These are phyloP conservation scores for Tetrapedia diversipes DNA, from an alignment of 2,888 invertebrate genomes.

Conservation along the genomic window DNA sequence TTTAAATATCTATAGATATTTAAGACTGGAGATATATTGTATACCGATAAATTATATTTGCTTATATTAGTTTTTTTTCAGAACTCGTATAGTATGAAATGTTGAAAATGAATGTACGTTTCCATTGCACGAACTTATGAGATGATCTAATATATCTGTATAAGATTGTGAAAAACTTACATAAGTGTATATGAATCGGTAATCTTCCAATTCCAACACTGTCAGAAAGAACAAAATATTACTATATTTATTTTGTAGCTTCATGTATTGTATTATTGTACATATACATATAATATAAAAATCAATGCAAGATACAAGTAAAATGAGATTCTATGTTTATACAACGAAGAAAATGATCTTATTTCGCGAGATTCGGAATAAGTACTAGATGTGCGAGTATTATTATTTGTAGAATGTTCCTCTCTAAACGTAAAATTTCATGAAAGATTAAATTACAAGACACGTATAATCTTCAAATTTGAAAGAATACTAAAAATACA, in stretches of 20 bases:
- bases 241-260: slow-evolving; percentile 59
- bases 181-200: slow-evolving; percentile 57
- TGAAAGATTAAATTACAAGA: slow-evolving; percentile 12
- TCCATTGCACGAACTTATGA: no score
- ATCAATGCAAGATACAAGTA: slow-evolving; percentile 42
- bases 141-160: no score
- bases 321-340: slow-evolving; percentile 56
- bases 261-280: slow-evolving; percentile 60
- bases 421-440: slow-evolving; percentile 8
- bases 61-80: no score
- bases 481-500: slow-evolving; percentile 4
- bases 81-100: no score
- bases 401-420: slow-evolving; percentile 32
- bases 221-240: slow-evolving; percentile 39
- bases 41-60: no score
- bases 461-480: background rate
- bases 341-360: slow-evolving; percentile 49
- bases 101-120: no score
- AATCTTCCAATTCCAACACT: slow-evolving; percentile 44
- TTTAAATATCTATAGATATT: no score
- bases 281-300: slow-evolving; percentile 52
- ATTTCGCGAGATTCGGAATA: slow-evolving; percentile 40
- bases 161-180: no score
- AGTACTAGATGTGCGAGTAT: slow-evolving; percentile 46
- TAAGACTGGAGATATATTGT: no score